A percentile compares a stretch with the other conserved stretches of the same genome.
phyloP scores from a whole-genome alignment of 2,888 invertebrate species.

The Plagiodera versicolora region DNA sequence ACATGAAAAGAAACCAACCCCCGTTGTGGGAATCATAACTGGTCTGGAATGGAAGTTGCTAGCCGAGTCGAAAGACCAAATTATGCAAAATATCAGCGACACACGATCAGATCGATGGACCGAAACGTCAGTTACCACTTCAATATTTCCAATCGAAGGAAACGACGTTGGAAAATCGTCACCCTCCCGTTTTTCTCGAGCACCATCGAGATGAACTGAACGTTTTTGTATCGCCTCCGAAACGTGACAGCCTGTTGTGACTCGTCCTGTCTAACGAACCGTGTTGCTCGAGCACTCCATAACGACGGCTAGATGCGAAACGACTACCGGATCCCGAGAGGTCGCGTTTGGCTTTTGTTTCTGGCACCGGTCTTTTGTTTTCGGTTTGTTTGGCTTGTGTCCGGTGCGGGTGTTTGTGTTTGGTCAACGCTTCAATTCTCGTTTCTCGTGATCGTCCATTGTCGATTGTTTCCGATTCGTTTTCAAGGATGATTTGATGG shows the following conservation, averaged over 20 bases:
- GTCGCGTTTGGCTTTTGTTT: background rate
- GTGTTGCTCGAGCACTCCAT: slow-evolving; percentile 35
- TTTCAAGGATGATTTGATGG: no score
- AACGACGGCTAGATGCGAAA: background rate
- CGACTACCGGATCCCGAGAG: background rate
- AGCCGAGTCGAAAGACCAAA: no score
- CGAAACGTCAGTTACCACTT: background rate
- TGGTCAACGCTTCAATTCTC: slow-evolving; percentile 35
- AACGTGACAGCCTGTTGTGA: slow-evolving; percentile 41
- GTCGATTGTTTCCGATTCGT: background rate
- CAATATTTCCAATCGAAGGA: background rate
- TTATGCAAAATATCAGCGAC: no score
- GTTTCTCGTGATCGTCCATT: slow-evolving; percentile 24
- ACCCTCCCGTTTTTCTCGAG: background rate
- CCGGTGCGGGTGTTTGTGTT: slow-evolving; percentile 42
- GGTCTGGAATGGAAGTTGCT: no score
- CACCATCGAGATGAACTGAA: background rate
- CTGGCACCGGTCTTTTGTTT: slow-evolving; percentile 30
- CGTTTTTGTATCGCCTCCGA: slow-evolving; percentile 22
- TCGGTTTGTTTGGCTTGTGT: slow-evolving; percentile 35
- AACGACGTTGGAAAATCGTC: background rate
- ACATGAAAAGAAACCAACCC: no score
- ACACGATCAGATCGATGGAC: background rate
- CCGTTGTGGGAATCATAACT: no score
- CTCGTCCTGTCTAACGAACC: slow-evolving; percentile 44